phyloP scores from a whole-genome alignment of 1,140 invertebrate genomes.

The Ips nitidus region DNA sequence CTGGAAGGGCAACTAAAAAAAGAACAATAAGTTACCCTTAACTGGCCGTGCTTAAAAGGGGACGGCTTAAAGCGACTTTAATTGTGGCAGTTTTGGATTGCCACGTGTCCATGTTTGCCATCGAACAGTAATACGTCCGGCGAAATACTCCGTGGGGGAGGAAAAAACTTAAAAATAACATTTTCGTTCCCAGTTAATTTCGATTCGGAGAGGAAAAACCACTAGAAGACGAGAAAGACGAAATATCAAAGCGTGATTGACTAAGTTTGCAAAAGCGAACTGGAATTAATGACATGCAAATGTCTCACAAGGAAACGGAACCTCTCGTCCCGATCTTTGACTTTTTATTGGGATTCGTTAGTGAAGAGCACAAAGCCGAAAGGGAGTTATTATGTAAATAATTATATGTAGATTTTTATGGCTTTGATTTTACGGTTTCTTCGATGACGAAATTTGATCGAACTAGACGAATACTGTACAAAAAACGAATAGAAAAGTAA shows the following conservation, averaged over 20 bases:
- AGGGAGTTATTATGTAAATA: neutral
- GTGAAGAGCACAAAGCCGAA: neutral
- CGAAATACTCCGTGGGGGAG: neutral
- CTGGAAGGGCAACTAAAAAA: neutral
- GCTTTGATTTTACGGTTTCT: too few species aligned
- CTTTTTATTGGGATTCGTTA: constrained; percentile 5
- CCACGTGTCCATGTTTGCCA: neutral
- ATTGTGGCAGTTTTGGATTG: constrained; percentile 2
- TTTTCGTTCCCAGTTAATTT: too few species aligned
- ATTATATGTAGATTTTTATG: constrained; percentile 5
- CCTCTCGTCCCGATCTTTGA: neutral
- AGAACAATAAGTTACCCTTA: neutral
- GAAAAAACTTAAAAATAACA: neutral
- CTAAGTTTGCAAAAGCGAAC: constrained; percentile 1
- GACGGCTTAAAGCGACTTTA: constrained; percentile 1
- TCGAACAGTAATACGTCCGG: constrained; percentile 2
- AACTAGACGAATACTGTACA: too few species aligned
- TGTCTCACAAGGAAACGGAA: constrained; percentile 1
- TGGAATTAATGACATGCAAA: constrained; percentile 5
- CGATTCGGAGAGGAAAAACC: too few species aligned
- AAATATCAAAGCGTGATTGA: constrained; percentile 1
- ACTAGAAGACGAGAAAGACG: neutral
- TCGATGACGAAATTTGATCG: too few species aligned
- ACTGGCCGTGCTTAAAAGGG: neutral
- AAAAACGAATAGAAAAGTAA: too few species aligned